Evolutionary conservation across 2,797 vertebrate genomes (phyloP), one percentile per base, ranked within the genome.

Genomic region (Dallia pectoralis): DNA sequence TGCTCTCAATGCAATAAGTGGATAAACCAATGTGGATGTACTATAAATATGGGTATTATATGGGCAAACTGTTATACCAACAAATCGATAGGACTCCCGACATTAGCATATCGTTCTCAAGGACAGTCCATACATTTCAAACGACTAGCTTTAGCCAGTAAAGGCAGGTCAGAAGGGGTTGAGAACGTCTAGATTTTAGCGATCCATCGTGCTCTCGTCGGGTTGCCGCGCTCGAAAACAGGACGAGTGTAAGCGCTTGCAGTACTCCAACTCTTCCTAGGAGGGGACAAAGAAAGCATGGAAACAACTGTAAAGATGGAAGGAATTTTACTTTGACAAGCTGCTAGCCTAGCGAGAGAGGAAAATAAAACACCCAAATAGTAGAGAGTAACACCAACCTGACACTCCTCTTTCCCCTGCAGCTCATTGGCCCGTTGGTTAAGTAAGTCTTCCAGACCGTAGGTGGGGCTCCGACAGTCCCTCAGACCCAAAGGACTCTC

Each of bases 181-280:
- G 49, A 53, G 5, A 51, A 32, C 53, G 62, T 56, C 7, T 15
- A 25, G 48, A 74, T 9, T 64, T 95, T 91, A 97, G 84, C 95
- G 95, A 77, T 97, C 96, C 95, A 96, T 97, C 18, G 79, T 90
- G 59, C 75, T 91, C 67, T 94, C 93, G 0, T 97, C 94, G 1
- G 90, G 89, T 5, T 89, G 87, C 56, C 83, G 91, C 48, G 82
- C 47, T 0, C 18, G 82, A 85, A 96, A 96, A 89, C 96, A 97
- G 65, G 83, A 70, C 1, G 65, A 83, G n/a, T 88, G 89, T 71
- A 97, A 76, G 6, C 81, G 91, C 68, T 95, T 89, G 0, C 95
- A 97, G 88, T 95, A 96, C 12, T 95, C 96, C 86, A 96, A 86
- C 78, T 96, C 96, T 84, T 97, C 96, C 96, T 96, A 84, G 75